Percentiles rank a stretch among this genome's conserved stretches.
These are phyloP conservation scores for Dasysyrphus albostriatus DNA, from an alignment of 2,888 invertebrate genomes.

Conservation along the genomic window DNA sequence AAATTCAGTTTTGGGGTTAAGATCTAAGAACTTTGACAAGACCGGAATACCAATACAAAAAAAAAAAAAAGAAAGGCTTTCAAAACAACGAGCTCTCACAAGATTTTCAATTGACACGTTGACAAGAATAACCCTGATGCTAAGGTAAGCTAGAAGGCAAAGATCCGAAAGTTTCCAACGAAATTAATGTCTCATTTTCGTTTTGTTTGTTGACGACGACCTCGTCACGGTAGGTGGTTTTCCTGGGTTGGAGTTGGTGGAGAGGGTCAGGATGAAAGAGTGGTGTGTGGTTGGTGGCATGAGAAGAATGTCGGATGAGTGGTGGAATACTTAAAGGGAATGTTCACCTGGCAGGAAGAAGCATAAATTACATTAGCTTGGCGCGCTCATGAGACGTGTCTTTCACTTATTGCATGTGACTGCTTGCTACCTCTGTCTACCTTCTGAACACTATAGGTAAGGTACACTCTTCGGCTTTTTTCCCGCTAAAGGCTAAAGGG, in stretches of 20 bases:
- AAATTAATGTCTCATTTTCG: constrained; percentile 74
- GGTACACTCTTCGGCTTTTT: background rate
- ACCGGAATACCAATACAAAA: background rate
- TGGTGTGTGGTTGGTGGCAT: background rate
- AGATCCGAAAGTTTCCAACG: constrained; percentile 55
- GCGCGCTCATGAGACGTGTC: constrained; percentile 73
- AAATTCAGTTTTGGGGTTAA: constrained; percentile 52
- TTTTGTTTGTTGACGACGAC: constrained; percentile 54
- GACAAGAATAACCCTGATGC: constrained; percentile 58
- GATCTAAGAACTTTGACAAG: constrained; percentile 48
- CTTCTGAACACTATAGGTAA: constrained; percentile 5
- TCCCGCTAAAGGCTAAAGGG: constrained; percentile 30
- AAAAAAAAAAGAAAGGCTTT: background rate
- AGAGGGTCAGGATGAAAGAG: background rate
- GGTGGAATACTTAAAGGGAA: constrained; percentile 52
- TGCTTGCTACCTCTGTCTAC: constrained; percentile 39
- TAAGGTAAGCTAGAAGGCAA: constrained; percentile 34
- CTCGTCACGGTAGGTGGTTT: constrained; percentile 9
- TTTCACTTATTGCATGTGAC: constrained; percentile 74
- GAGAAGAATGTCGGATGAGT: constrained; percentile 16
- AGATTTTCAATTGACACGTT: constrained; percentile 70
- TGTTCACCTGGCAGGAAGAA: constrained; percentile 69
- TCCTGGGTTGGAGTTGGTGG: too few species aligned
- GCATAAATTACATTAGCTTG: constrained; percentile 75
- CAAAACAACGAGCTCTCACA: constrained; percentile 22